A percentile compares a stretch with the other conserved stretches of the same genome.
Conservation (phyloP, 2,797 vertebrate genomes). For the Austrolebias charrua region DNA sequence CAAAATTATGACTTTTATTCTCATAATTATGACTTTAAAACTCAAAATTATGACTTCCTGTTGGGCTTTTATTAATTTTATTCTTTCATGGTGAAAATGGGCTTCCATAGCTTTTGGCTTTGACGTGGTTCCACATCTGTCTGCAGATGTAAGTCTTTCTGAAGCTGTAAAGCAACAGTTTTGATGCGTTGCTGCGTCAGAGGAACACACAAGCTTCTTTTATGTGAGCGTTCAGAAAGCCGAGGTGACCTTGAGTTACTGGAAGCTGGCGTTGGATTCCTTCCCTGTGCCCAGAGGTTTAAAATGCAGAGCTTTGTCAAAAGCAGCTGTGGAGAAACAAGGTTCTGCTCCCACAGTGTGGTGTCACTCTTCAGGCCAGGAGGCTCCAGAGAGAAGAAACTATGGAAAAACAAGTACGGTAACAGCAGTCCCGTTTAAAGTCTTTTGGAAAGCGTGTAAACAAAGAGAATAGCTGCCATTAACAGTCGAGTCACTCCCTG, state of each 20-base stretch:
- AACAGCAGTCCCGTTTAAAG: not conserved
- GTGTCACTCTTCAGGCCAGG: conserved; percentile 23
- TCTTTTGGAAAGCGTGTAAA: not conserved
- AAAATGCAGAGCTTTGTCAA: conserved; percentile 44
- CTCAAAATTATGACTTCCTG: too few species aligned
- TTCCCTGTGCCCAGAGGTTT: conserved; percentile 33
- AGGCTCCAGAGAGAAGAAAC: conserved; percentile 11
- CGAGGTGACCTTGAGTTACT: conserved; percentile 57
- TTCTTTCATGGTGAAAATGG: too few species aligned
- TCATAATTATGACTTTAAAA: too few species aligned
- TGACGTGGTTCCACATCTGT: too few species aligned
- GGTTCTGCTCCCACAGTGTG: conserved; percentile 25
- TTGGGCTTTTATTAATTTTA: too few species aligned
- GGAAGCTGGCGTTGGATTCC: conserved; percentile 48
- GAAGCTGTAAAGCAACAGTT: conserved; percentile 9
- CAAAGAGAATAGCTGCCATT: conserved; percentile 33
- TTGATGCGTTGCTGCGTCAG: conserved; percentile 10
- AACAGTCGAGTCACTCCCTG: conserved; percentile 57
- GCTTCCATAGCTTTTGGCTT: too few species aligned
- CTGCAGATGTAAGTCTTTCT: not conserved
- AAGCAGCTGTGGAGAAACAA: conserved; percentile 26
- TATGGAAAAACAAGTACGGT: not conserved
- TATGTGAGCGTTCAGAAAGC: conserved; percentile 39
- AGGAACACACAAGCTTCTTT: conserved; percentile 27
- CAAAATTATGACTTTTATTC: too few species aligned